Conservation (phyloP, 2,113 vertebrate species). For the Phalacrocorax aristotelis region DNA sequence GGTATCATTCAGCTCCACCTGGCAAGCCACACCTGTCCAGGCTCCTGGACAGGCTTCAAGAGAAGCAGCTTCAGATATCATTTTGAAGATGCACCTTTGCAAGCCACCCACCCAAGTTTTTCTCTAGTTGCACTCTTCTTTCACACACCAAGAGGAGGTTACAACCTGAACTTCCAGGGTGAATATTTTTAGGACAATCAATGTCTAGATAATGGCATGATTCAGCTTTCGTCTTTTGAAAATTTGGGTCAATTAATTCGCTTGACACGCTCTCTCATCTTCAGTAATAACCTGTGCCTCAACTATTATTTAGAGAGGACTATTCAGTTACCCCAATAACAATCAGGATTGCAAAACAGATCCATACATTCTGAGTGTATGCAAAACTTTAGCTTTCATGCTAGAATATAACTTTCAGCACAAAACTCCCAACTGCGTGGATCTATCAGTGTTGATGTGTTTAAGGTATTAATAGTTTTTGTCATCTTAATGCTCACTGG, state of each 20-base stretch:
- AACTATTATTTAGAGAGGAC: neutral
- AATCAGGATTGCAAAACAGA: neutral
- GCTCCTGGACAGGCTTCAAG: neutral
- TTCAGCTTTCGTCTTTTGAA: neutral
- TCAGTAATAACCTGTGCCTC: neutral
- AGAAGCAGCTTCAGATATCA: neutral
- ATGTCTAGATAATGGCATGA: neutral
- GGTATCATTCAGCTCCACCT: neutral
- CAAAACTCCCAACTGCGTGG: accelerated
- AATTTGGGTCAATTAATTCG: neutral
- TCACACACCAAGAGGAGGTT: neutral
- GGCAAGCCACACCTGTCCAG: no score
- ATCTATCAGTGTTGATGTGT: neutral
- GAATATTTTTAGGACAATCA: neutral
- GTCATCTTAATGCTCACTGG: neutral
- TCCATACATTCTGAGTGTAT: neutral
- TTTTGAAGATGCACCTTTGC: neutral
- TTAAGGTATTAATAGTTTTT: neutral
- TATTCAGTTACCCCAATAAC: neutral
- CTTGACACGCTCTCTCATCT: neutral
- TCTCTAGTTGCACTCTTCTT: neutral
- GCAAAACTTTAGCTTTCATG: neutral
- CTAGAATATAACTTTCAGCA: neutral
- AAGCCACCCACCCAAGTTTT: neutral
- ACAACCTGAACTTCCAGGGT: neutral